Base-by-base conservation (phyloP, 2,113 vertebrate genomes). In the Puntigrus tetrazona region DNA sequence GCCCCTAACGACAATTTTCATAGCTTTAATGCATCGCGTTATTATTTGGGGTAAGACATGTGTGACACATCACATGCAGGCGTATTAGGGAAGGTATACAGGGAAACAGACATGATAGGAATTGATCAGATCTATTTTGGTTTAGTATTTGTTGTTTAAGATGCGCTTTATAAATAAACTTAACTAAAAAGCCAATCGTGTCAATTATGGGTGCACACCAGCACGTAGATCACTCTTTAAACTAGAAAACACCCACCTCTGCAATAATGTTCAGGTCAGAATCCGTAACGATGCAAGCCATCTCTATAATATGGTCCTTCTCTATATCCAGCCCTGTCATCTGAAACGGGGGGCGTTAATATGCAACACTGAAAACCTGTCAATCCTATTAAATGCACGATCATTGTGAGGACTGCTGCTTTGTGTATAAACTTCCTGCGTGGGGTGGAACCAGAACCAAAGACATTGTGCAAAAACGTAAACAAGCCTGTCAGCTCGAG, bases 281-380 rank as follows among this genome's bases (percentile, higher is more conserved):
- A 88, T 99, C 97, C 2, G 97, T 99, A 89, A 99, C 96, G 45
- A 99, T 92, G 86, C 97, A 99, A 1, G 97, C 97, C 97, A 98
- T 99, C 89, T 99, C 97, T 87, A 99, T 96, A 83, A 99, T 99
- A 86, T 95, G 93, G 89, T 99, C 97, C 91, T 96, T 97, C 69
- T 98, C 97, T 47, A 99, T 95, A 87, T 99, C 96, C 86, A 98
- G 91, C 83, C 98, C 98, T 0, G 97, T 99, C 98, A 99, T 98
- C 98, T 99, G 86, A 36, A 87, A 84, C 22, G 55, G 20, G 4
- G 27, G 18, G 7, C 16, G 22, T 7, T 47, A 22, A 43, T 10
- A 5, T 57, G 22, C n/a, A 57, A 25, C 6, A 31, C 25, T 31
- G 18, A 31, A 76, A 52, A 34, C 1, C 0, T 14, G 22, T 61